These are phyloP conservation scores for Pogonocichla stellata DNA, from an alignment of 2,113 vertebrate genomes.

Conservation along the genomic window DNA sequence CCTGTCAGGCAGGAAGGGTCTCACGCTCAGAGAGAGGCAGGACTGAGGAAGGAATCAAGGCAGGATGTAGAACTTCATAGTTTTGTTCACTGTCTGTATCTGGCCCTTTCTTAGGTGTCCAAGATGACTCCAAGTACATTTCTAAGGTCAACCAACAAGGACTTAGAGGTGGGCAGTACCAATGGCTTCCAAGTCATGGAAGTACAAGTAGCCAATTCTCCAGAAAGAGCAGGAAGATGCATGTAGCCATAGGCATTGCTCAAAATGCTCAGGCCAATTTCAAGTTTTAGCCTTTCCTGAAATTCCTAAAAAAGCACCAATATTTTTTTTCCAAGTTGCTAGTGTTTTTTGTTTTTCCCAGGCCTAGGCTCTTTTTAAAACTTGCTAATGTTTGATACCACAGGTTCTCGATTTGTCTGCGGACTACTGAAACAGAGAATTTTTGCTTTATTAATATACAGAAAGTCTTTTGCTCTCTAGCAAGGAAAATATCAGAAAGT, in stretches of 20 bases:
- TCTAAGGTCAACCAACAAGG: not conserved
- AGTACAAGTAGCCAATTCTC: not conserved
- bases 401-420: not conserved
- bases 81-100: not conserved
- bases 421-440: not conserved
- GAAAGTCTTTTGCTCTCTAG: not conserved
- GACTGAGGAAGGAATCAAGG: not conserved
- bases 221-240: not conserved
- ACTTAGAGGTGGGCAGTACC: not conserved
- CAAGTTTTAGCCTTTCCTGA: not conserved
- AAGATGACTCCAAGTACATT: not conserved
- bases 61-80: rapidly evolving
- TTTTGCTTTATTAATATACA: not conserved
- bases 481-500: not conserved
- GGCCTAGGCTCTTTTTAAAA: not conserved
- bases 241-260: not conserved
- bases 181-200: not conserved
- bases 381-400: not conserved
- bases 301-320: not conserved
- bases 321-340: not conserved
- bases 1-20: not conserved
- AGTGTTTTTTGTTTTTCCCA: not conserved
- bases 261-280: not conserved
- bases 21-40: not conserved
- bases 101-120: not conserved